Evolutionary conservation across 2,113 vertebrate genomes (phyloP).

Genomic region (Megalops atlanticus): DNA sequence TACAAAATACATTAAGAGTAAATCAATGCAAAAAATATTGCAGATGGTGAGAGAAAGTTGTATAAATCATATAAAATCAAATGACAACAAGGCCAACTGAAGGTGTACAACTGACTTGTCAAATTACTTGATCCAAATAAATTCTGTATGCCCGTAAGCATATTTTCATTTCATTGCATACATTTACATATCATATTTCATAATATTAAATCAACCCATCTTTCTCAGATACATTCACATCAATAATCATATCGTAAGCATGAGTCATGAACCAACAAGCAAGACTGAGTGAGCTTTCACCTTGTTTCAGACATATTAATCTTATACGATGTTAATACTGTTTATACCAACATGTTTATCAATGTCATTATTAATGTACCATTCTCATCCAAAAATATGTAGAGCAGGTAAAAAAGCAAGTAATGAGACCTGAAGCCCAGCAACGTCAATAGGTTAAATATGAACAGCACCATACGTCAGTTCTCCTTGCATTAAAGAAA

Average conservation of each 20-base stretch:
- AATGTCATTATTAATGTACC: neutral
- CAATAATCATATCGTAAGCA: neutral
- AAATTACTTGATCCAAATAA: too few species aligned
- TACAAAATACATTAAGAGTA: too few species aligned
- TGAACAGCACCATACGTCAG: neutral
- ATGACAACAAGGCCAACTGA: neutral
- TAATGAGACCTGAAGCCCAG: neutral
- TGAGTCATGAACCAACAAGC: neutral
- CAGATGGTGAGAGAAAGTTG: neutral
- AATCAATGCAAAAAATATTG: slow-evolving; percentile 12
- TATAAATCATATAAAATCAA: slow-evolving; percentile 27
- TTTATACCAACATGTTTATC: too few species aligned
- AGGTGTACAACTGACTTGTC: too few species aligned
- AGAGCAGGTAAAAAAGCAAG: neutral
- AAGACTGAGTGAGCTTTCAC: neutral
- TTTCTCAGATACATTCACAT: neutral
- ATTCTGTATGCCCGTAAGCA: neutral
- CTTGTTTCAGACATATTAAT: neutral
- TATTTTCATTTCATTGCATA: too few species aligned
- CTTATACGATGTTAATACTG: neutral
- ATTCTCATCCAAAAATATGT: neutral
- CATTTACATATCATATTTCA: neutral
- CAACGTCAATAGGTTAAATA: neutral
- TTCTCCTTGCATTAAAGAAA: neutral
- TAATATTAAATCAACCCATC: neutral